Conservation (phyloP, 1,140 invertebrate genomes). For the Babylonia areolata region DNA sequence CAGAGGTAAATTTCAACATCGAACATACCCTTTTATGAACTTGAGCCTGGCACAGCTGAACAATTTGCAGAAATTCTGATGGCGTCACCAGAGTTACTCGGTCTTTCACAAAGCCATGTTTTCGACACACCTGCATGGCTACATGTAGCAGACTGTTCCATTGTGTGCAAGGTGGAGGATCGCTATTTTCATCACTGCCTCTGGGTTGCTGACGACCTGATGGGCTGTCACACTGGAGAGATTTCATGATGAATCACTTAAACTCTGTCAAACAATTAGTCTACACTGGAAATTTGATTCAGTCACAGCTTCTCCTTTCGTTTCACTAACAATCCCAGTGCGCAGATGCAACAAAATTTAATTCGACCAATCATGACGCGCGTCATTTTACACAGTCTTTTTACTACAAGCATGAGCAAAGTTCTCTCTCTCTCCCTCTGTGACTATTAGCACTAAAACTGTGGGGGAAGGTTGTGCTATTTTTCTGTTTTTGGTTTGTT, state of each 20-base stretch:
- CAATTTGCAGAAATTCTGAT: slow-evolving; percentile 60
- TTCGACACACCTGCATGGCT: slow-evolving; percentile 52
- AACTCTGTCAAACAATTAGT: too few relatives aligned
- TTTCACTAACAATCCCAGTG: neutral
- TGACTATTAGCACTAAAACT: too few relatives aligned
- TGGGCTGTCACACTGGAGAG: too few relatives aligned
- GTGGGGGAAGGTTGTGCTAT: too few relatives aligned
- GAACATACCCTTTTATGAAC: slow-evolving; percentile 58
- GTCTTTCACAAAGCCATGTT: slow-evolving; percentile 57
- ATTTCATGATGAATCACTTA: too few relatives aligned
- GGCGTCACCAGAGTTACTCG: slow-evolving; percentile 53
- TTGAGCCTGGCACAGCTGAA: slow-evolving; percentile 62
- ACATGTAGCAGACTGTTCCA: slow-evolving; percentile 42
- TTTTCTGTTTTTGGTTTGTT: too few relatives aligned
- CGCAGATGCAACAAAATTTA: neutral
- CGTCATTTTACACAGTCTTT: neutral
- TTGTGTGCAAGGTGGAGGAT: neutral
- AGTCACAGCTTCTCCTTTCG: neutral
- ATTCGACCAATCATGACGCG: neutral
- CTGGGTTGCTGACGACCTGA: neutral
- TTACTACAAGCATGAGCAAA: neutral
- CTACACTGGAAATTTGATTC: too few relatives aligned
- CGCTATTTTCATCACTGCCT: neutral
- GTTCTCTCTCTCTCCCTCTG: too few relatives aligned
- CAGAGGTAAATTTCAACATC: neutral